These are phyloP conservation scores for Phragmatobia fuliginosa DNA, from an alignment of 2,888 invertebrate species.

Conservation along the genomic window DNA sequence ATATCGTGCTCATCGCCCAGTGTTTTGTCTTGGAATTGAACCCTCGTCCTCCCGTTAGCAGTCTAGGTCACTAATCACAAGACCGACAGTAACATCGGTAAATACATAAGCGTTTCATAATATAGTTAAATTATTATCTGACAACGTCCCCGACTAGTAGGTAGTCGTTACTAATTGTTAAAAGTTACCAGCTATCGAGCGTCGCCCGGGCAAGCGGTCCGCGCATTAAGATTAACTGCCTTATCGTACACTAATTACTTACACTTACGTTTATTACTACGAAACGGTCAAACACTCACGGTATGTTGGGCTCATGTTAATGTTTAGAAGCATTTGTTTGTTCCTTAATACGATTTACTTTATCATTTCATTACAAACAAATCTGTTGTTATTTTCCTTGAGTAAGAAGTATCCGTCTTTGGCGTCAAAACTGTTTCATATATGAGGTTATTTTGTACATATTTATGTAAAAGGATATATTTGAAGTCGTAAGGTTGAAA, in stretches of 20 bases:
- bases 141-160: slow-evolving; percentile 36
- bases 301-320: slow-evolving; percentile 16
- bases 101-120: slow-evolving; percentile 14
- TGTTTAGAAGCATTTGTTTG: slow-evolving; percentile 34
- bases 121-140: slow-evolving; percentile 30
- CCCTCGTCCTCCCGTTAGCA: background rate
- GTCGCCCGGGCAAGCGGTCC: slow-evolving; percentile 58
- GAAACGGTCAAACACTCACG: slow-evolving; percentile 27
- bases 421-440: background rate
- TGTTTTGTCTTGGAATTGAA: background rate
- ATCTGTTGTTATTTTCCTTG: slow-evolving; percentile 19
- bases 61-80: background rate
- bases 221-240: slow-evolving; percentile 68
- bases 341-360: slow-evolving; percentile 36
- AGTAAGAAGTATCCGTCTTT: background rate
- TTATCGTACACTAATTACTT: slow-evolving; percentile 74
- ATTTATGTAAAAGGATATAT: background rate
- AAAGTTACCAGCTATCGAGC: slow-evolving; percentile 30
- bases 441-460: background rate
- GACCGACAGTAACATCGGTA: background rate
- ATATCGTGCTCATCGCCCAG: background rate
- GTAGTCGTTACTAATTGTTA: slow-evolving; percentile 36
- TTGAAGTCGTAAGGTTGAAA: background rate
- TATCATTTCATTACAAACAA: slow-evolving; percentile 28
- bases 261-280: slow-evolving; percentile 47